Evolutionary conservation across 2,797 vertebrate species (phyloP).

Genomic region (Chaunax sp.): DNA sequence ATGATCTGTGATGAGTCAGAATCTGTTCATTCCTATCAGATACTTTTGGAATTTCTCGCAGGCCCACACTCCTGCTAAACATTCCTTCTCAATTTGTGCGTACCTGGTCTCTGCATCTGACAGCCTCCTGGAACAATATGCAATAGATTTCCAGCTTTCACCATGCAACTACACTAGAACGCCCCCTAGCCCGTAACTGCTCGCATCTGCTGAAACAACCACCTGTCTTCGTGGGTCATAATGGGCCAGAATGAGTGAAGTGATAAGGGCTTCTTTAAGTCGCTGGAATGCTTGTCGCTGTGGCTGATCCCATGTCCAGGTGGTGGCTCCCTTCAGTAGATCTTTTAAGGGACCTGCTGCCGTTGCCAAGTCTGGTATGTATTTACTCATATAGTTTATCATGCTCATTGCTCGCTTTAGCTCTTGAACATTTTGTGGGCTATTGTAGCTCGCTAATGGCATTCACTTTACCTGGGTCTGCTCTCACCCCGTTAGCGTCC

Average conservation of each 20-base stretch:
- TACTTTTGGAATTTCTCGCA: too few relatives aligned
- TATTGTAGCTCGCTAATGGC: not conserved
- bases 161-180: too few relatives aligned
- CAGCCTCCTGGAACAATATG: too few relatives aligned
- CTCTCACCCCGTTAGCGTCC: not conserved
- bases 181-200: too few relatives aligned
- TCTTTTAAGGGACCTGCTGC: not conserved
- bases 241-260: not conserved
- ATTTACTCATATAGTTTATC: not conserved
- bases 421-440: not conserved
- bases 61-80: too few relatives aligned
- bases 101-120: too few relatives aligned
- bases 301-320: not conserved
- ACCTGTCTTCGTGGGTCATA: not conserved
- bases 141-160: too few relatives aligned
- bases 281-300: not conserved
- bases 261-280: not conserved
- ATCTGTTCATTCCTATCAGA: not conserved
- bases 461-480: not conserved
- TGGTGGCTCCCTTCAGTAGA: not conserved
- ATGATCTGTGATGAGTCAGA: too few relatives aligned
- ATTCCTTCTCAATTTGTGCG: too few relatives aligned
- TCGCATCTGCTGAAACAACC: too few relatives aligned
- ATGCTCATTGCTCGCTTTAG: too few relatives aligned
- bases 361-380: not conserved